Evolutionary conservation across 2,113 vertebrate species (phyloP), one percentile per base, ranked within the genome.

Genomic region (Urocolius indicus): DNA sequence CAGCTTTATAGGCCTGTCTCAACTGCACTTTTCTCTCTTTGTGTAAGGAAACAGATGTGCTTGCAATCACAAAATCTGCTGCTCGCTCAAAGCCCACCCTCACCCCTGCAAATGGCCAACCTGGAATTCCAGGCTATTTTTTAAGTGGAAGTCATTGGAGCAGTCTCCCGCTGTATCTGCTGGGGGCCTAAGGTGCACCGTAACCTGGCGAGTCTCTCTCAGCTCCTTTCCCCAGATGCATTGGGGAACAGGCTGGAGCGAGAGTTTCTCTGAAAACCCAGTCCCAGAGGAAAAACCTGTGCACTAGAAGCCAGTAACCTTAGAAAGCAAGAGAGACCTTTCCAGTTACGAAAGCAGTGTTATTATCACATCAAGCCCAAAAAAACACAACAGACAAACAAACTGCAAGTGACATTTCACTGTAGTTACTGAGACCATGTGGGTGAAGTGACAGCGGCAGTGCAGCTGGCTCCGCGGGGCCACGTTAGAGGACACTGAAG

Each of bases 401-500:
- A 93, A 88, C 23, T 67, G 79, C 96, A 93, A 95, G 88, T 87
- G 94, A 94, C 46, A 38, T 94, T 97, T 93, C 88, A 71, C 87
- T 83, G 92, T 96, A 96, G 95, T 96, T 96, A 95, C 95, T 94
- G 90, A 96, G 95, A 95, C 89, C 84, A 95, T 80, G 92, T 80
- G 96, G 84, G 96, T 93, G 97, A 96, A 81, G 83, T 96, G 95
- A 97, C 90, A 95, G 96, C 91, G 43, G 93, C 93, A 96, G 91
- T 41, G 96, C 76, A 95, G 95, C 92, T 96, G 83, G 96, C 90
- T 84, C 85, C 95, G 97, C 74, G 16, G 67, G 93, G 93, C 96
- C 95, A 97, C 95, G 87, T 96, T 96, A 97, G 95, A 94, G 85
- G 58, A 96, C 94, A 97, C 92, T 81, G 95, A 90, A 92, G 93